Evolutionary conservation across 2,888 invertebrate genomes (phyloP).

Genomic region (Ptychoptera contaminata): DNA sequence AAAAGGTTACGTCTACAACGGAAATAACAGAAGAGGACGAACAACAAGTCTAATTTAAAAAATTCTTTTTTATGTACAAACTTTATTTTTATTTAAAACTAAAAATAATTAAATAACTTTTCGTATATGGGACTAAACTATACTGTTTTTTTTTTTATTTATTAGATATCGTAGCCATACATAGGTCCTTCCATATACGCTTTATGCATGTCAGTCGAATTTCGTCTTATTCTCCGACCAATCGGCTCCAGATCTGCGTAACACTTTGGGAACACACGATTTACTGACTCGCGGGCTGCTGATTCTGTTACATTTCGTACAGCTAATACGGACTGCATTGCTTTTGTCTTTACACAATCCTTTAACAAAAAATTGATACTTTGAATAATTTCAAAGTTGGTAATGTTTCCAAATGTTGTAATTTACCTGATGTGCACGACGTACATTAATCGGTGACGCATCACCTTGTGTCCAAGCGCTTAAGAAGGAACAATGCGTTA

Average conservation of each 20-base stretch:
- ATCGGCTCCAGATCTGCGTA: conserved; percentile 87
- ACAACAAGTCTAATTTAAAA: neutral
- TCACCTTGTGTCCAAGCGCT: conserved; percentile 67
- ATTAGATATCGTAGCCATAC: conserved; percentile 54
- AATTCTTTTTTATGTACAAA: neutral
- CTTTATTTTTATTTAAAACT: no score
- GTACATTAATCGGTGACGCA: conserved; percentile 54
- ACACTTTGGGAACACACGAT: conserved; percentile 79
- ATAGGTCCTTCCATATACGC: conserved; percentile 61
- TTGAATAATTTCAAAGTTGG: neutral
- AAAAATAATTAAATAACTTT: neutral
- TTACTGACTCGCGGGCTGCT: conserved; percentile 61
- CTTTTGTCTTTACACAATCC: conserved; percentile 83
- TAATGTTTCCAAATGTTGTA: neutral
- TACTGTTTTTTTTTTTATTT: neutral
- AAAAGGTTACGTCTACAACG: conserved; percentile 22
- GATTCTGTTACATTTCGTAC: conserved; percentile 55
- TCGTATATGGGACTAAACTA: neutral
- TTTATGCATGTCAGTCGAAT: conserved; percentile 57
- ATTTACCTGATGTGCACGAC: conserved; percentile 58
- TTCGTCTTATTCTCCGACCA: conserved; percentile 58
- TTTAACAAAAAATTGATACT: conserved; percentile 23
- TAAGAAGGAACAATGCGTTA: conserved; percentile 80
- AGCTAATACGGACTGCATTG: conserved; percentile 65
- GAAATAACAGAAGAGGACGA: conserved; percentile 1